Percentiles rank a stretch among this genome's conserved stretches.
phyloP scores from a whole-genome alignment of 2,113 vertebrate species.

The Paracanthobrama guichenoti region DNA sequence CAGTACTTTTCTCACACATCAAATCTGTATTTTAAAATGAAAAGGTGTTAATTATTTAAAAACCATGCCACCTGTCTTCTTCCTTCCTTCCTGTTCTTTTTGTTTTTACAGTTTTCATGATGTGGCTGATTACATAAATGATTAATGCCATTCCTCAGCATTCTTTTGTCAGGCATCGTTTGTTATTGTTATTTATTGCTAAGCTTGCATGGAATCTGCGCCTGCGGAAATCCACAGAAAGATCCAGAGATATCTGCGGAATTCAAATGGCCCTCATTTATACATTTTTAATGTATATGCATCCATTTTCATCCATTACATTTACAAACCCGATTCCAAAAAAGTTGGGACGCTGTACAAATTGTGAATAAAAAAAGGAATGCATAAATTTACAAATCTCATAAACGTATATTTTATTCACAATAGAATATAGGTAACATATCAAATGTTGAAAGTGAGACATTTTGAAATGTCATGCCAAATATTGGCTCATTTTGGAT shows the following conservation, averaged over 20 bases:
- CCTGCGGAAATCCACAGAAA: slow-evolving; percentile 1
- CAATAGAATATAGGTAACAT: too few relatives aligned
- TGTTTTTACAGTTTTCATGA: background rate
- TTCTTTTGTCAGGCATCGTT: slow-evolving; percentile 13
- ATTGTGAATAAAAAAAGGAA: too few relatives aligned
- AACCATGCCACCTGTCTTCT: background rate
- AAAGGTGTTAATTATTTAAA: slow-evolving; percentile 28
- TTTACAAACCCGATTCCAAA: too few relatives aligned
- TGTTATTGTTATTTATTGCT: background rate
- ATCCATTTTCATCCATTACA: background rate
- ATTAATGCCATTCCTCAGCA: background rate
- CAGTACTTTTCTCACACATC: background rate
- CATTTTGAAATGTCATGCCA: too few relatives aligned
- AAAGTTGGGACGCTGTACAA: too few relatives aligned
- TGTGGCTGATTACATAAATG: slow-evolving; percentile 16
- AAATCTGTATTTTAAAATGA: background rate
- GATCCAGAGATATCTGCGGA: background rate
- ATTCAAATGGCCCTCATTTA: background rate
- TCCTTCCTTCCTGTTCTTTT: background rate
- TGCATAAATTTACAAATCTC: too few relatives aligned
- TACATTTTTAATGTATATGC: too few relatives aligned
- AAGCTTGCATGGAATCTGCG: background rate
- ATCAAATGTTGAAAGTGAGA: too few relatives aligned
- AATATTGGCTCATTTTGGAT: too few relatives aligned
- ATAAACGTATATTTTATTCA: too few relatives aligned